phyloP scores from a whole-genome alignment of 2,113 vertebrate genomes.

The Forbesichthys papilliferus region DNA sequence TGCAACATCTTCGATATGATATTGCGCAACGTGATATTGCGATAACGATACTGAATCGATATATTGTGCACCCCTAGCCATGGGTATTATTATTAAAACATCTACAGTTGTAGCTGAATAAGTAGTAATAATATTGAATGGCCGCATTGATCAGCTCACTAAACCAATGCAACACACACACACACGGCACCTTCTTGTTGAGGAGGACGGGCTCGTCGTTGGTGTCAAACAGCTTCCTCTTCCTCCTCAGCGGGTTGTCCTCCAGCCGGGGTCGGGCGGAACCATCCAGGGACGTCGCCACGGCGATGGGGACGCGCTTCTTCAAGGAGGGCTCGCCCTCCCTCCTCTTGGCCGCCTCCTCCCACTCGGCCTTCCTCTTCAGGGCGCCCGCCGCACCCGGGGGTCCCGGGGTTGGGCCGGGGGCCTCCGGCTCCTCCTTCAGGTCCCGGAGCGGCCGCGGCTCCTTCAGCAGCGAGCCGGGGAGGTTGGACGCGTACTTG shows the following conservation, averaged over 20 bases:
- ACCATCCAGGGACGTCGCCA: slow-evolving; percentile 69
- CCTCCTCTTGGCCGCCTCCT: slow-evolving; percentile 81
- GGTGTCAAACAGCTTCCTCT: slow-evolving; percentile 89
- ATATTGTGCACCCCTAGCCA: no score
- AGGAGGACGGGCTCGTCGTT: slow-evolving; percentile 82
- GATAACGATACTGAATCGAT: no score
- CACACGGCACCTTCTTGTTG: slow-evolving; percentile 84
- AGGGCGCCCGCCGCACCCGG: slow-evolving; percentile 44
- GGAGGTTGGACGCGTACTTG: slow-evolving; percentile 96
- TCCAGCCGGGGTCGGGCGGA: slow-evolving; percentile 81
- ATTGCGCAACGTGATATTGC: no score
- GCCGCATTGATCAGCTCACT: not conserved
- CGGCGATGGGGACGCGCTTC: slow-evolving; percentile 8
- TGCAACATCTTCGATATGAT: no score
- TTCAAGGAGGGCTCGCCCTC: slow-evolving; percentile 78
- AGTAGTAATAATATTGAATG: no score
- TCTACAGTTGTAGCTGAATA: no score
- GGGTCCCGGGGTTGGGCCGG: slow-evolving; percentile 44
- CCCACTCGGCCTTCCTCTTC: slow-evolving; percentile 86
- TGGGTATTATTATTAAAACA: no score
- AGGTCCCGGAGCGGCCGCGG: slow-evolving; percentile 85
- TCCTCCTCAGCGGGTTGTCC: slow-evolving; percentile 87
- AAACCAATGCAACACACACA: not conserved
- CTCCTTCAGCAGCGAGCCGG: slow-evolving; percentile 92
- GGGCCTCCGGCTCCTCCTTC: slow-evolving; percentile 83